phyloP scores from a whole-genome alignment of 2,797 vertebrate species.

The Coccyzus lansbergi region DNA sequence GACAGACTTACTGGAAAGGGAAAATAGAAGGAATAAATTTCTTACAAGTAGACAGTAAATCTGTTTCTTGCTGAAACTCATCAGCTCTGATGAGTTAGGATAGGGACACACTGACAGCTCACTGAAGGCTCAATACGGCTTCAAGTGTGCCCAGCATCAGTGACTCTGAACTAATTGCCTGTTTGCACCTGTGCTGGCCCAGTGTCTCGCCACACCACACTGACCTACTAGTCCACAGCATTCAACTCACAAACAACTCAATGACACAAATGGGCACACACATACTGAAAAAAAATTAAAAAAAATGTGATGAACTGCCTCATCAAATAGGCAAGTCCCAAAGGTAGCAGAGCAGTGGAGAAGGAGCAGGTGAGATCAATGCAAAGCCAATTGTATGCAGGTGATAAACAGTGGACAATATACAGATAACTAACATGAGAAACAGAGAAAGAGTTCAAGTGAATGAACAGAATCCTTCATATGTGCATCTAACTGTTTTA shows the following conservation, averaged over 20 bases:
- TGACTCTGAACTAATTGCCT: accelerated
- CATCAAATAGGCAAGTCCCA: background rate
- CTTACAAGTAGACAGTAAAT: background rate
- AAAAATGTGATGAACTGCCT: background rate
- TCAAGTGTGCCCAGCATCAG: accelerated
- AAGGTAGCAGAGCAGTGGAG: background rate
- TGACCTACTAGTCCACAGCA: background rate
- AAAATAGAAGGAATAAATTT: background rate
- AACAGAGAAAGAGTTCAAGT: background rate
- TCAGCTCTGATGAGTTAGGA: background rate
- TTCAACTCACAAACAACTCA: background rate
- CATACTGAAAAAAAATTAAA: accelerated
- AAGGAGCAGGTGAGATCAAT: accelerated
- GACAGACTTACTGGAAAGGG: background rate
- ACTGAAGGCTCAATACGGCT: background rate
- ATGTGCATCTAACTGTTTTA: background rate
- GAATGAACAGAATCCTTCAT: background rate
- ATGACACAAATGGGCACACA: accelerated
- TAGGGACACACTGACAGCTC: background rate
- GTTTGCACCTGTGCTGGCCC: accelerated
- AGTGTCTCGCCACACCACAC: background rate
- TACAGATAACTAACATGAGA: background rate
- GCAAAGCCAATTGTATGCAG: background rate
- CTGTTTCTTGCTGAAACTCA: background rate
- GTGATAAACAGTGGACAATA: background rate